These are phyloP conservation scores for Pristionchus japonicus DNA, from an alignment of 2,888 invertebrate species.

Conservation along the genomic window DNA sequence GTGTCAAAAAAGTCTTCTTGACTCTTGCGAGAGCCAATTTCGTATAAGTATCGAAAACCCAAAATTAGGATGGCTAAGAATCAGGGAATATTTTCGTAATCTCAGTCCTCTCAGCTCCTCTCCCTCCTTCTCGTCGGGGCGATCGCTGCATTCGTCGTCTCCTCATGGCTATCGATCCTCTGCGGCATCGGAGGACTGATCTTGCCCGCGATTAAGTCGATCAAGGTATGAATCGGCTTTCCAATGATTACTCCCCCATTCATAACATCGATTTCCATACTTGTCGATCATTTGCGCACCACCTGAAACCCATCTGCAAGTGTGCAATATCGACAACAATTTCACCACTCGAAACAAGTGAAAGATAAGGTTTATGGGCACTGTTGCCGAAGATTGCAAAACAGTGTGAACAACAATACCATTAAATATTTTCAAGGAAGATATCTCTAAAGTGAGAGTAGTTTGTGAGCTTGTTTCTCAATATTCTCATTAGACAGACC, in stretches of 20 bases:
- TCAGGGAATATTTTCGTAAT: not conserved
- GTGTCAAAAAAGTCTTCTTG: not conserved
- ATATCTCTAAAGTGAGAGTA: no score
- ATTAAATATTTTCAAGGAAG: not conserved
- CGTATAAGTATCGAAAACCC: no score
- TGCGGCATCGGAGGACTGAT: not conserved
- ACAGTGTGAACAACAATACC: not conserved
- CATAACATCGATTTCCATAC: not conserved
- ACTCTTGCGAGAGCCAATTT: not conserved
- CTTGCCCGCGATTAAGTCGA: constrained; percentile 8
- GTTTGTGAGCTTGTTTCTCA: no score
- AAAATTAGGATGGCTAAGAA: not conserved
- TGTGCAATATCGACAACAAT: no score
- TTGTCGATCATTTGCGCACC: not conserved
- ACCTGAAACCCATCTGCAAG: not conserved
- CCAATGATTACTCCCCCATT: not conserved
- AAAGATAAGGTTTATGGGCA: not conserved
- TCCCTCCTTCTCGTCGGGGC: constrained; percentile 26
- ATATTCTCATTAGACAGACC: no score
- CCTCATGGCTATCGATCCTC: constrained; percentile 23
- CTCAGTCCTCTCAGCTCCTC: not conserved
- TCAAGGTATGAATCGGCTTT: not conserved
- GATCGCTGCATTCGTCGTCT: constrained; percentile 11
- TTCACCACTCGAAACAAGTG: not conserved
- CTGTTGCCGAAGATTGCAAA: not conserved